Conservation (phyloP, 2,113 vertebrate species). For the Nycticebus coucang region DNA sequence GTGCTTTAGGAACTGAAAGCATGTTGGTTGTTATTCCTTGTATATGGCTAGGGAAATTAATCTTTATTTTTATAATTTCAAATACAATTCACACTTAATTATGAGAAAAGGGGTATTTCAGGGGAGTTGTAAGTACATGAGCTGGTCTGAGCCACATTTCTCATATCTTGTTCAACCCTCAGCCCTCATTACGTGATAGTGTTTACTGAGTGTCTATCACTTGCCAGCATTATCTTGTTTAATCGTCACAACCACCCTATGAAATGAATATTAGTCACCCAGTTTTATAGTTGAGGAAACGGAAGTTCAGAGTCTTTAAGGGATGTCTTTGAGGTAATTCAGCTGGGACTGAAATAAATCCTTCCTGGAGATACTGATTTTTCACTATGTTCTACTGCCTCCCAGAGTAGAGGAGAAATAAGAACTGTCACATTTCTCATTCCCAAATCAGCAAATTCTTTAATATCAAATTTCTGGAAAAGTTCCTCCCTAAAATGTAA, state of each 20-base stretch:
- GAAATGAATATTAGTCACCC: background rate
- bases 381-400: constrained; percentile 34
- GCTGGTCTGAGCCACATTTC: background rate
- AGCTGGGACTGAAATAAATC: background rate
- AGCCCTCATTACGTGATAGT: background rate
- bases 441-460: constrained; percentile 38
- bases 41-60: background rate
- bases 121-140: background rate
- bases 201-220: background rate
- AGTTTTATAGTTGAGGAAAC: background rate
- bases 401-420: constrained; percentile 40
- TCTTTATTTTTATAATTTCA: background rate
- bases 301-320: background rate
- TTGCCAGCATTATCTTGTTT: background rate
- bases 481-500: background rate
- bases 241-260: background rate
- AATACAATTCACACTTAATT: background rate
- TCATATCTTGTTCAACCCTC: background rate
- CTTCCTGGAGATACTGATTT: background rate
- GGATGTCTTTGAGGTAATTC: background rate
- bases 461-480: constrained; percentile 2
- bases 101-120: background rate
- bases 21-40: background rate
- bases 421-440: background rate
- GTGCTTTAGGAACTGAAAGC: background rate